Percentiles rank a stretch among this genome's conserved stretches.
phyloP scores from a whole-genome alignment of 1,140 invertebrate species.

The silkworm (Bombyx mori) region ASM3026992v2 NC_085118.1:4571501-4572000 shows the following conservation, averaged over 20 bases:
- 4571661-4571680: neutral
- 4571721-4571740: conserved; percentile 1
- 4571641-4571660: neutral
- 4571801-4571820: conserved; percentile 29
- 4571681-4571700: neutral
- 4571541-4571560: neutral
- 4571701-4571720: neutral
- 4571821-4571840: conserved; percentile 21
- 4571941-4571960: conserved; percentile 22
- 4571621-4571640: neutral
- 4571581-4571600: neutral
- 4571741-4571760: conserved; percentile 1
- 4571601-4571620: neutral
- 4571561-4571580: neutral
- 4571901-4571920: conserved; percentile 15
- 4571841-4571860: conserved; percentile 29
- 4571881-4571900: conserved; percentile 23
- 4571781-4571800: conserved; percentile 25
- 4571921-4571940: conserved; percentile 13
- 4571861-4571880: conserved; percentile 32
- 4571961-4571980: conserved; percentile 14
- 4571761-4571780: conserved; percentile 18
- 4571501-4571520: neutral
- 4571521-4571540: neutral
- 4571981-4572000: neutral